phyloP scores from a whole-genome alignment of 2,888 invertebrate species.

The Polymixis lichenea region DNA sequence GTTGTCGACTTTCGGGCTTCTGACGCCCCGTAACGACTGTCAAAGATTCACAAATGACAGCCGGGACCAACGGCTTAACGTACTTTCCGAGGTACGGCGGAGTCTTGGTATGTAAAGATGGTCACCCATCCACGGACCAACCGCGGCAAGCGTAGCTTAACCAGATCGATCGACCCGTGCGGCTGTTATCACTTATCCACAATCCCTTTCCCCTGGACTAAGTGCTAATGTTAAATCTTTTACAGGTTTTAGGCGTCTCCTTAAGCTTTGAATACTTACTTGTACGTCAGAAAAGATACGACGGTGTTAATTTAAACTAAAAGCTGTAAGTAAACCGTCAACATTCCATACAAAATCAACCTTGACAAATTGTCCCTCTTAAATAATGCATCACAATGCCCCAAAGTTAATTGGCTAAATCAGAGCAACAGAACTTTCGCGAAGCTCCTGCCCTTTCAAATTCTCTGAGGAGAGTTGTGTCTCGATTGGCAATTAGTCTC shows the following conservation, averaged over 20 bases:
- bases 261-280: background rate
- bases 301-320: background rate
- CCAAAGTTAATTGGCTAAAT: constrained; percentile 59
- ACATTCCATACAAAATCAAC: background rate
- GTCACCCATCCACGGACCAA: too few relatives aligned
- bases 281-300: background rate
- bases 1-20: too few relatives aligned
- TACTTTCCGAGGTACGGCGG: too few relatives aligned
- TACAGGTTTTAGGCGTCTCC: background rate
- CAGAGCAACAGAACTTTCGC: constrained; percentile 46
- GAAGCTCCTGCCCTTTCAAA: constrained; percentile 35
- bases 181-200: too few relatives aligned
- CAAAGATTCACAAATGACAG: too few relatives aligned
- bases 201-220: too few relatives aligned
- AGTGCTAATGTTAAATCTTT: background rate
- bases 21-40: too few relatives aligned
- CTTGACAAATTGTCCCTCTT: constrained; percentile 1
- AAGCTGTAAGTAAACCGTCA: background rate
- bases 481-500: constrained; percentile 64
- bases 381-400: constrained; percentile 61
- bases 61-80: too few relatives aligned
- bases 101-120: too few relatives aligned
- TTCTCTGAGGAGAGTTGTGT: constrained; percentile 49
- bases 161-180: too few relatives aligned
- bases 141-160: too few relatives aligned